Conservation (phyloP, 2,113 vertebrate genomes). For the Corvus moneduloides region DNA sequence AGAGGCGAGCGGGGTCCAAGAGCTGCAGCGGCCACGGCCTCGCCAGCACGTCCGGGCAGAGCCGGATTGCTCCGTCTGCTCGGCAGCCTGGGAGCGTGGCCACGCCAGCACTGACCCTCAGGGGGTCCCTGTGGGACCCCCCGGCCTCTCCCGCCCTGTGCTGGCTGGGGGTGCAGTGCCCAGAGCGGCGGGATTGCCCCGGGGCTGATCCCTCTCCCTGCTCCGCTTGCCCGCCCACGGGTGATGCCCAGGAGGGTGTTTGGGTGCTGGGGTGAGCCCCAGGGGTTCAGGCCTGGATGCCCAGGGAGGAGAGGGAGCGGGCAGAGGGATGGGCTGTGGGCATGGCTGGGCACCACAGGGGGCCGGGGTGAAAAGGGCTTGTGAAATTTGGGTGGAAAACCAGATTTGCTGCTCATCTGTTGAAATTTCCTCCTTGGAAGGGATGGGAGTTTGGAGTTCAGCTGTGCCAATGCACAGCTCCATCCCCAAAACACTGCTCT, state of each 20-base stretch:
- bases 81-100: fast-evolving
- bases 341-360: fast-evolving
- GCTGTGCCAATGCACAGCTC: fast-evolving
- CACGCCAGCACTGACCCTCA: fast-evolving
- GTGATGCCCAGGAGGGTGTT: not conserved
- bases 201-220: not conserved
- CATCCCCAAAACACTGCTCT: not conserved
- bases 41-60: not conserved
- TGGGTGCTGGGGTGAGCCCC: not conserved
- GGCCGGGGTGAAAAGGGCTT: not conserved
- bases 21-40: not conserved
- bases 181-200: fast-evolving
- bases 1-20: conserved; percentile 51
- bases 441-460: not conserved
- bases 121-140: not conserved
- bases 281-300: fast-evolving
- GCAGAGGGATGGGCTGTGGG: not conserved
- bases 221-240: fast-evolving
- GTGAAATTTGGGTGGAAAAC: fast-evolving
- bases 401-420: not conserved
- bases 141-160: fast-evolving
- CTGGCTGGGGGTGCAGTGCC: fast-evolving
- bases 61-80: not conserved
- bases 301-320: fast-evolving
- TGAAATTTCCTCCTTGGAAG: not conserved